Evolutionary conservation across 2,797 vertebrate genomes (phyloP).

Genomic region (Otolemur crassicaudatus): DNA sequence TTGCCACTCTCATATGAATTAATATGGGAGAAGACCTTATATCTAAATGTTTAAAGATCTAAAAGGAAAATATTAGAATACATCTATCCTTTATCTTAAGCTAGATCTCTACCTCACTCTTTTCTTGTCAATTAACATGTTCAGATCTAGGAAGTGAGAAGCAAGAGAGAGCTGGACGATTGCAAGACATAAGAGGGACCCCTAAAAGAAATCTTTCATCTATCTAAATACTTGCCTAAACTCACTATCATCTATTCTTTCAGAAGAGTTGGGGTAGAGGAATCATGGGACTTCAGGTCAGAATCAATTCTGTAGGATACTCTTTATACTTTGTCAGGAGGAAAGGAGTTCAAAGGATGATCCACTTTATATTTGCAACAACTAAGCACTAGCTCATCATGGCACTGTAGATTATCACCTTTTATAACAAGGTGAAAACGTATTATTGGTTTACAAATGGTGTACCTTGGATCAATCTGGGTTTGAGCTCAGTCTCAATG

Average conservation of each 20-base stretch:
- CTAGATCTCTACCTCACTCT: not conserved
- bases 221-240: constrained; percentile 4
- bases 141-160: constrained; percentile 1
- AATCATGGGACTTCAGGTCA: not conserved
- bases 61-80: constrained; percentile 18
- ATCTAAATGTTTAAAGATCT: not conserved
- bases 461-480: not conserved
- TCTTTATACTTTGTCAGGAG: not conserved
- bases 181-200: not conserved
- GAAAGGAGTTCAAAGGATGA: not conserved
- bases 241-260: not conserved
- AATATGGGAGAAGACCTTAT: not conserved
- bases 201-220: not conserved
- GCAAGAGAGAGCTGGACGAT: not conserved
- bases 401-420: not conserved
- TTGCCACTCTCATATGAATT: not conserved
- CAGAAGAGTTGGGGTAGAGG: not conserved
- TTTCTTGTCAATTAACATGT: constrained; percentile 1
- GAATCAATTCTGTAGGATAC: constrained; percentile 3
- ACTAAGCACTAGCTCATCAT: not conserved
- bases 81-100: constrained; percentile 30
- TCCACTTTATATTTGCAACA: not conserved
- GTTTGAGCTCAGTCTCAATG: not conserved
- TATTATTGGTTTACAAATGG: constrained; percentile 6
- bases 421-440: not conserved